Conservation (phyloP, 2,888 invertebrate genomes). For the Aphodius granarius region DNA sequence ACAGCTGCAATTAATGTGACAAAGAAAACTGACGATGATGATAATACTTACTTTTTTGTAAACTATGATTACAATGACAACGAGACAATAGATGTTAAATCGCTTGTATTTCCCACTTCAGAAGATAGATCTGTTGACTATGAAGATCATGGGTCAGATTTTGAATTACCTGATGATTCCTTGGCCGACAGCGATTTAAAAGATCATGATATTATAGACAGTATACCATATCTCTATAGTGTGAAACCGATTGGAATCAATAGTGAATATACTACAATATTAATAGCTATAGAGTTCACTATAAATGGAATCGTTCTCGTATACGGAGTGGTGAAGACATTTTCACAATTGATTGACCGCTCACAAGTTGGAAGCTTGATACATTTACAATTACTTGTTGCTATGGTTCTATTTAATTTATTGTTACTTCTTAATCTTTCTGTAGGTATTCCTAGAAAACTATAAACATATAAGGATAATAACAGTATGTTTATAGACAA, state of each 20-base stretch:
- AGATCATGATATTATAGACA: constrained; percentile 72
- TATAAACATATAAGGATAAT: neutral
- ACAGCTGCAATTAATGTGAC: neutral
- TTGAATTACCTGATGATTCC: constrained; percentile 64
- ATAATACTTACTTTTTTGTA: constrained; percentile 49
- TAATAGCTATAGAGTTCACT: constrained; percentile 58
- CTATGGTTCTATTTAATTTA: neutral
- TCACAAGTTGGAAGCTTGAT: neutral
- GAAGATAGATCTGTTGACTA: constrained; percentile 46
- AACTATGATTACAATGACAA: constrained; percentile 44
- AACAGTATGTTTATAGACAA: neutral
- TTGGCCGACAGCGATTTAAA: constrained; percentile 67
- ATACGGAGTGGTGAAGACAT: neutral
- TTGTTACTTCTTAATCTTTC: neutral
- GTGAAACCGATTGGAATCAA: neutral
- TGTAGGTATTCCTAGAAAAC: neutral
- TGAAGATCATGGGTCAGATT: constrained; percentile 56
- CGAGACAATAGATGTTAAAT: constrained; percentile 44
- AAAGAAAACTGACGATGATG: constrained; percentile 43
- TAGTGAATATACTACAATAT: neutral
- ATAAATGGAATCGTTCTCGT: constrained; percentile 34
- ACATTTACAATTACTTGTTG: neutral
- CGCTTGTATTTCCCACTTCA: constrained; percentile 50
- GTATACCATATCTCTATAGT: constrained; percentile 69
- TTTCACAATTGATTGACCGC: neutral